A percentile compares a stretch with the other conserved stretches of the same genome.
Evolutionary conservation across 2,797 vertebrate genomes (phyloP).

Genomic region (Buceros bicornis): DNA sequence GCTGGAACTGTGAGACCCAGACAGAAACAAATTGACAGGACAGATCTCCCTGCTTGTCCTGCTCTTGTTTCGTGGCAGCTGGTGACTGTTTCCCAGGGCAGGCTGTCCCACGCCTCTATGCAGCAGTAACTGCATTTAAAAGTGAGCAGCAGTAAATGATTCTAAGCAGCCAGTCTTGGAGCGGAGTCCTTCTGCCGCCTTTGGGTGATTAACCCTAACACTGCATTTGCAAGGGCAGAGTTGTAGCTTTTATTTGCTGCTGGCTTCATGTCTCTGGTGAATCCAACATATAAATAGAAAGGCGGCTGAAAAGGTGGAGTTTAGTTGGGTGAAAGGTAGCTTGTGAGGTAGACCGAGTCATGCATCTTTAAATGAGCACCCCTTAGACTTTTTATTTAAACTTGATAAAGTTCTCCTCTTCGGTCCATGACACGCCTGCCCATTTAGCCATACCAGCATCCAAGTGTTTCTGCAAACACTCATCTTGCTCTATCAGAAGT

Average conservation of each 20-base stretch:
- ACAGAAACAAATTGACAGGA: neutral
- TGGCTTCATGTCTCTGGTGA: neutral
- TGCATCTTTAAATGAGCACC: neutral
- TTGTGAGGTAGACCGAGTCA: neutral
- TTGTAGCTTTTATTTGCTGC: constrained; percentile 25
- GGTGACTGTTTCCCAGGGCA: neutral
- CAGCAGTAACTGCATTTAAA: neutral
- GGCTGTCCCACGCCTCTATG: neutral
- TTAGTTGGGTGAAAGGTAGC: neutral
- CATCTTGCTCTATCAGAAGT: neutral
- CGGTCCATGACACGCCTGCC: neutral
- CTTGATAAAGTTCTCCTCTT: neutral
- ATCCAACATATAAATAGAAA: neutral
- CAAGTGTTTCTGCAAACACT: neutral
- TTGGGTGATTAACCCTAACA: neutral
- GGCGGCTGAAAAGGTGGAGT: neutral
- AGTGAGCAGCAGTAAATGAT: neutral
- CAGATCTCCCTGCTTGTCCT: neutral
- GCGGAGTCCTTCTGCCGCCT: neutral
- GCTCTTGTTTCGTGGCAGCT: neutral
- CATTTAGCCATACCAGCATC: neutral
- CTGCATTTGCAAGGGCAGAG: neutral
- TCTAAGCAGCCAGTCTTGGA: neutral
- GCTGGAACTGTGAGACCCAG: neutral
- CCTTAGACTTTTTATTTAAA: neutral